Evolutionary conservation across 2,797 vertebrate genomes (phyloP).

Genomic region (Megaceryle alcyon): DNA sequence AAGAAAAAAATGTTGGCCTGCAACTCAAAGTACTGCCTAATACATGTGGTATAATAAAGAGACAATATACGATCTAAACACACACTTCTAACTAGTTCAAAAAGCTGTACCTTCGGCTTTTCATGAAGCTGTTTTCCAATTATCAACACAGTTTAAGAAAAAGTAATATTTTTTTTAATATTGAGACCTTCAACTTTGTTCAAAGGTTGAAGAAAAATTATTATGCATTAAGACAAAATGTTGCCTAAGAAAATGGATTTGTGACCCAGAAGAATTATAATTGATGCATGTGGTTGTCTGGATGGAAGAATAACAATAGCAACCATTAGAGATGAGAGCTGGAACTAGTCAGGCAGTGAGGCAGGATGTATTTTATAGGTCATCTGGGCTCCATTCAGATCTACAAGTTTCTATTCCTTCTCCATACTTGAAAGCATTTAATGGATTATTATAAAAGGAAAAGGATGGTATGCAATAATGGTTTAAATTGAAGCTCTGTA

Average conservation of each 20-base stretch:
- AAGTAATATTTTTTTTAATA: neutral
- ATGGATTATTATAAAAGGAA: constrained; percentile 82
- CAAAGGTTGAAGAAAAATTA: constrained; percentile 36
- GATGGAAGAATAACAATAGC: constrained; percentile 79
- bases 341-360: constrained; percentile 75
- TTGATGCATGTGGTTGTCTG: constrained; percentile 73
- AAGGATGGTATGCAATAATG: constrained; percentile 77
- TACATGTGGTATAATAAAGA: neutral
- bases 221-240: constrained; percentile 43
- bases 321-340: constrained; percentile 80
- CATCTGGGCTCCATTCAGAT: constrained; percentile 81
- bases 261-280: constrained; percentile 74
- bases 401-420: constrained; percentile 82
- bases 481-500: constrained; percentile 75
- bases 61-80: neutral
- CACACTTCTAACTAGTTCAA: neutral
- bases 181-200: constrained; percentile 25
- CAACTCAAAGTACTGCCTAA: neutral
- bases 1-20: constrained; percentile 18
- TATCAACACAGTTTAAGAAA: constrained; percentile 32
- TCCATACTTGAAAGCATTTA: constrained; percentile 84
- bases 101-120: constrained; percentile 12
- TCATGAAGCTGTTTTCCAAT: constrained; percentile 23
- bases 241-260: constrained; percentile 64
- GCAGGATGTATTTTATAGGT: constrained; percentile 79